Evolutionary conservation across 2,888 invertebrate genomes (phyloP).

Genomic region (Drosophila demipolita): DNA sequence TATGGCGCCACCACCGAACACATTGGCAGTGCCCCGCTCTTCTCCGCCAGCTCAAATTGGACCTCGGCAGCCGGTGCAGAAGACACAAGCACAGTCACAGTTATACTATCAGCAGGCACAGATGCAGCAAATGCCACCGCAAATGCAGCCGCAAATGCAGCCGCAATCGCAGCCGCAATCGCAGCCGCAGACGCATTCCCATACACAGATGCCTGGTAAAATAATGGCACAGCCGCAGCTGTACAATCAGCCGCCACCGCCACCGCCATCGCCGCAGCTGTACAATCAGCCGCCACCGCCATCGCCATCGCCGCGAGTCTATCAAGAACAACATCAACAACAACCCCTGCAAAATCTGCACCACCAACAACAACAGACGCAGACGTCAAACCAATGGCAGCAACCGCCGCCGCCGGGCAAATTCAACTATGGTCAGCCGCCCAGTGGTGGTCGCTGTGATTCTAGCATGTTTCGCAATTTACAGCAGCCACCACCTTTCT

Average conservation of each 20-base stretch:
- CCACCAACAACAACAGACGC: constrained; percentile 42
- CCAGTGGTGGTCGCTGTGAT: constrained; percentile 12
- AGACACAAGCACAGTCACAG: constrained; percentile 30
- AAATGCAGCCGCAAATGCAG: constrained; percentile 23
- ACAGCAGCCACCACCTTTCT: constrained; percentile 58
- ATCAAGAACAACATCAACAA: constrained; percentile 17
- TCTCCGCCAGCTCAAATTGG: constrained; percentile 27
- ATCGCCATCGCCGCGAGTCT: constrained; percentile 34
- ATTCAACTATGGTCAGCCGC: constrained; percentile 24
- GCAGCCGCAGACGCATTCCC: too few species aligned
- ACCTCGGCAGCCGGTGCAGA: constrained; percentile 29
- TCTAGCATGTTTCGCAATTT: constrained; percentile 47
- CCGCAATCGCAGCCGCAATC: constrained; percentile 21
- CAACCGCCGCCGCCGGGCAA: constrained; percentile 34
- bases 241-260: constrained; percentile 80
- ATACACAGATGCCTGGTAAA: constrained; percentile 55
- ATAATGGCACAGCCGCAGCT: constrained; percentile 80
- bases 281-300: constrained; percentile 79
- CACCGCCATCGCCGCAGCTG: too few species aligned
- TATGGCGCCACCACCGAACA: constrained; percentile 1
- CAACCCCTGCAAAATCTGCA: constrained; percentile 74
- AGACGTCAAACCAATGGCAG: constrained; percentile 38
- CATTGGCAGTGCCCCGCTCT: constrained; percentile 10
- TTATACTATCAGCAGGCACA: background rate
- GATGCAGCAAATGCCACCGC: constrained; percentile 27